These are phyloP conservation scores for Pocillopora meandrina DNA, from an alignment of 92 coral and sea anemone genomes.

Conservation along the genomic window DNA sequence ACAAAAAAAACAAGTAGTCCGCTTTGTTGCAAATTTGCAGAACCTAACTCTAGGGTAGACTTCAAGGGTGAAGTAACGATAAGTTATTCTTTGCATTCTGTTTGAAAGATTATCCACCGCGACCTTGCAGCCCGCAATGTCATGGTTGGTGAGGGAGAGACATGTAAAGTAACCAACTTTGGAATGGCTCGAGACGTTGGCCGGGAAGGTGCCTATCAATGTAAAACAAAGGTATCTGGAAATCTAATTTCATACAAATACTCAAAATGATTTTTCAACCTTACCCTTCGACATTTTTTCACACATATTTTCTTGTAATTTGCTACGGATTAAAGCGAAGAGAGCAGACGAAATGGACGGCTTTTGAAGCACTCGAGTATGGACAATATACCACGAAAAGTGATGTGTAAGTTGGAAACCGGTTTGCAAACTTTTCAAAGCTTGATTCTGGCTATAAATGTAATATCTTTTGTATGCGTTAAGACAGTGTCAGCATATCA, in stretches of 20 bases:
- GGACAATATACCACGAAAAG: constrained; percentile 77
- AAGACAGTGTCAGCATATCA: background rate
- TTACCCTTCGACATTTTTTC: too few species aligned
- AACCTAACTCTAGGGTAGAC: too few species aligned
- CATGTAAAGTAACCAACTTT: background rate
- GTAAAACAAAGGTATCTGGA: constrained; percentile 40
- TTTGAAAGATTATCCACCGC: constrained; percentile 29
- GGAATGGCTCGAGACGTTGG: constrained; percentile 64
- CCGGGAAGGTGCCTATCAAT: constrained; percentile 46
- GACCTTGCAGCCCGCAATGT: too few species aligned
- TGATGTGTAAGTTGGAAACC: constrained; percentile 58
- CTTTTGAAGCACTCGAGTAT: constrained; percentile 66
- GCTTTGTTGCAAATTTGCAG: too few species aligned
- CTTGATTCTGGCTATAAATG: too few species aligned
- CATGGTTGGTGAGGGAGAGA: too few species aligned
- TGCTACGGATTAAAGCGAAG: constrained; percentile 49
- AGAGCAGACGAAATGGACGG: constrained; percentile 77
- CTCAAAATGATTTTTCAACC: background rate
- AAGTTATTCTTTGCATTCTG: background rate
- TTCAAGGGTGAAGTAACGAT: too few species aligned
- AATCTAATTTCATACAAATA: background rate
- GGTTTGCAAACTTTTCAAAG: too few species aligned
- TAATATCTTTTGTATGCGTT: background rate
- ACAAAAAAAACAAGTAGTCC: too few species aligned
- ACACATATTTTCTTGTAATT: too few species aligned